A percentile compares a stretch with the other conserved stretches of the same genome.
Conservation (phyloP, 2,797 vertebrate species). For the Coluber constrictor region DNA sequence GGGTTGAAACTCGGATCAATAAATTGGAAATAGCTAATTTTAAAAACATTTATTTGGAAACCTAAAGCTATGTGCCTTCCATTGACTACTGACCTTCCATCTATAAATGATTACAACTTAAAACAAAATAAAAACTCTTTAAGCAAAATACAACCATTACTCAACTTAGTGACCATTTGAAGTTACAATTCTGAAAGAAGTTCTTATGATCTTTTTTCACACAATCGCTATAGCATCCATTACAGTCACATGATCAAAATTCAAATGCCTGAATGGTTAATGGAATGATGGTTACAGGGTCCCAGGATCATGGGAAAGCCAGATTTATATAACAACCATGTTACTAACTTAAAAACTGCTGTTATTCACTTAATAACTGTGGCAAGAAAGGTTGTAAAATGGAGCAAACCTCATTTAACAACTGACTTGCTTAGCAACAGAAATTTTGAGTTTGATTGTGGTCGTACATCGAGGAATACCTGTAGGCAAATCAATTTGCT, state of each 20-base stretch:
- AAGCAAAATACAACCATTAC: not conserved
- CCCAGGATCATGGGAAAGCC: not conserved
- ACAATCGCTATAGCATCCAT: not conserved
- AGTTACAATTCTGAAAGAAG: not conserved
- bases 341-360: not conserved
- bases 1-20: not conserved
- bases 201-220: not conserved
- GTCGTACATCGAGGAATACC: not conserved
- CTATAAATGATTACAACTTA: not conserved
- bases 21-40: not conserved
- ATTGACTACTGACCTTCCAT: not conserved
- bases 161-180: not conserved
- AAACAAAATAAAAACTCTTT: not conserved
- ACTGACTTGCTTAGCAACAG: not conserved
- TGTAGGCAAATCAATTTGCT: not conserved
- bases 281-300: no score
- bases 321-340: not conserved
- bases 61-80: not conserved
- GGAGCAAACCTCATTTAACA: not conserved
- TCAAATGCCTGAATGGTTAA: not conserved
- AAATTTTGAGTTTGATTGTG: not conserved
- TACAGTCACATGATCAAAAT: not conserved
- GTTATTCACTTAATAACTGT: not conserved
- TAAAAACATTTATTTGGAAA: not conserved
- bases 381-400: not conserved